These are phyloP conservation scores for Oophaga pumilio DNA, from an alignment of 2,113 vertebrate genomes.

Conservation along the genomic window DNA sequence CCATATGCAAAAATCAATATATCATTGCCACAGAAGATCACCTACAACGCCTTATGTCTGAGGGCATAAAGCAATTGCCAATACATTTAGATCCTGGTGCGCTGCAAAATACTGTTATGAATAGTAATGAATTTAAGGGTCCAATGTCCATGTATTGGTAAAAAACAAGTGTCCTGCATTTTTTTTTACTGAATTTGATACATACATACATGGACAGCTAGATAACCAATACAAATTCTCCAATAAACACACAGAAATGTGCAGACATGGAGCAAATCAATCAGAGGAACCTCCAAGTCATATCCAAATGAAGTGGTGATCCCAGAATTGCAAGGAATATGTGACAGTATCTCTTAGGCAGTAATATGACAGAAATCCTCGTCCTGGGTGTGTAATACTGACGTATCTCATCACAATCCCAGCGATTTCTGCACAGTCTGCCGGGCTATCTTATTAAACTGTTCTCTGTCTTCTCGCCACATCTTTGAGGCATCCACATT, in stretches of 20 bases:
- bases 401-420: slow-evolving; percentile 72
- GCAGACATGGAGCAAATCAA: slow-evolving; percentile 18
- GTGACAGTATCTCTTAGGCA: slow-evolving; percentile 19
- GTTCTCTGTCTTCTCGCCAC: slow-evolving; percentile 95
- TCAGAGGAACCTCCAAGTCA: not conserved
- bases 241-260: not conserved
- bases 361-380: not conserved
- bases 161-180: not conserved
- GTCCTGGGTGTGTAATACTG: slow-evolving; percentile 25
- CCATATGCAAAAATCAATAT: not conserved
- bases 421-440: slow-evolving; percentile 94
- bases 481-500: slow-evolving; percentile 97
- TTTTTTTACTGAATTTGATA: not conserved
- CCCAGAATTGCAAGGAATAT: not conserved
- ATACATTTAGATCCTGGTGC: slow-evolving; percentile 1
- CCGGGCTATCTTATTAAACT: slow-evolving; percentile 89
- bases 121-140: not conserved
- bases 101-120: slow-evolving; percentile 20
- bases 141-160: not conserved
- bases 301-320: not conserved
- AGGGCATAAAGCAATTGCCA: not conserved
- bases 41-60: not conserved
- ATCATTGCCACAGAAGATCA: not conserved
- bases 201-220: not conserved
- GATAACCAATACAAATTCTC: not conserved